phyloP scores from a whole-genome alignment of 2,888 invertebrate genomes.

The Chirona hameri region DNA sequence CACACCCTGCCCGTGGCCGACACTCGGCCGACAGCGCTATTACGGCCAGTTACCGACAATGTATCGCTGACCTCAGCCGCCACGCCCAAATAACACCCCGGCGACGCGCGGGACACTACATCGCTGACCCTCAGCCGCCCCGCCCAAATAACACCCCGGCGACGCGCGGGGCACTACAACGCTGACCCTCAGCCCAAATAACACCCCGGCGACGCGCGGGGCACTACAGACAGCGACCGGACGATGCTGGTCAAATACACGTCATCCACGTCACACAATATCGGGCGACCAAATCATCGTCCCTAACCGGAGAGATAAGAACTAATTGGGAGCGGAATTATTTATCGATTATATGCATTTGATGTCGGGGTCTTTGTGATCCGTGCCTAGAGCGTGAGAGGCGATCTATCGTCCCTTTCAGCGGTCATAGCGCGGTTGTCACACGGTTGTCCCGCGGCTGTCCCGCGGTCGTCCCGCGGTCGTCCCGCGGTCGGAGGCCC shows the following conservation, averaged over 20 bases:
- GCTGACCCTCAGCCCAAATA: not conserved
- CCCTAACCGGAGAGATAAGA: not conserved
- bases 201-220: not conserved
- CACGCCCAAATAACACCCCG: not conserved
- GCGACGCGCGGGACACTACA: not conserved
- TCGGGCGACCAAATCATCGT: not conserved
- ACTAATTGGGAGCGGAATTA: not conserved
- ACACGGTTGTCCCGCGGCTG: not conserved
- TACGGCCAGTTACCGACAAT: not conserved
- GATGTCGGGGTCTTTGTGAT: not conserved
- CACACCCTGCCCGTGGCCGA: not conserved
- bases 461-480: no score
- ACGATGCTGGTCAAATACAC: not conserved
- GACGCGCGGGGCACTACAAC: not conserved
- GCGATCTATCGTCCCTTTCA: not conserved
- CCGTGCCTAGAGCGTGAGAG: not conserved
- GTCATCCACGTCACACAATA: not conserved
- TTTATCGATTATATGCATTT: not conserved
- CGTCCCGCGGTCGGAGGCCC: no score
- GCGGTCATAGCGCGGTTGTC: not conserved
- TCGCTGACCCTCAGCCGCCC: not conserved
- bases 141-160: not conserved
- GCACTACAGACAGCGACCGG: not conserved
- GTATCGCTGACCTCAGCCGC: not conserved
- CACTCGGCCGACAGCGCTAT: not conserved